Evolutionary conservation across 2,797 vertebrate species (phyloP).

Genomic region (Gymnoscopelus microlampas): DNA sequence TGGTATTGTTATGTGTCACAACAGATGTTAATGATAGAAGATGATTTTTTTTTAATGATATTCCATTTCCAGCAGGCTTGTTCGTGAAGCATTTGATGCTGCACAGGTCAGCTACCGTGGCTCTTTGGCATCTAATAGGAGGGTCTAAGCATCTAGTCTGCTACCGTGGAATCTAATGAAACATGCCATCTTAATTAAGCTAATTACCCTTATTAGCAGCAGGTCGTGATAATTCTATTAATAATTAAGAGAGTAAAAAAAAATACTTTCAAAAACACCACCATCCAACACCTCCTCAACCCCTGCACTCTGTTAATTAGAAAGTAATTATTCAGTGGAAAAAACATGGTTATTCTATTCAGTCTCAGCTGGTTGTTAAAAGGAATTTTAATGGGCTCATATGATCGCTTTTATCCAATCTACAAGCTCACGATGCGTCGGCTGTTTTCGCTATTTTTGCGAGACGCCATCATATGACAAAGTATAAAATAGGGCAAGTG

Average conservation of each 20-base stretch:
- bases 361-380: neutral
- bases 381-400: neutral
- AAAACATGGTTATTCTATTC: neutral
- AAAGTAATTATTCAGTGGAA: slow-evolving; percentile 2
- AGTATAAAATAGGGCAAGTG: no score
- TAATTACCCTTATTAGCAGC: slow-evolving; percentile 67
- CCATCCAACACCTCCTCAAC: slow-evolving; percentile 17
- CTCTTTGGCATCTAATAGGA: neutral
- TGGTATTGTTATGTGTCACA: neutral
- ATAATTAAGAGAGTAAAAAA: slow-evolving; percentile 57
- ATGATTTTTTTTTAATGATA: neutral
- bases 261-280: slow-evolving; percentile 43
- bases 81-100: neutral
- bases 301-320: neutral
- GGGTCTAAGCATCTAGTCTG: slow-evolving; percentile 12
- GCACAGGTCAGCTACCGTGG: neutral
- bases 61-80: neutral
- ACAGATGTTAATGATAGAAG: neutral
- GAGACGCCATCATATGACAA: no score
- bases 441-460: no score
- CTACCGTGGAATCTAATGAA: slow-evolving; percentile 52
- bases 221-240: slow-evolving; percentile 59
- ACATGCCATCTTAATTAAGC: slow-evolving; percentile 61
- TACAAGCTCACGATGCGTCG: no score
- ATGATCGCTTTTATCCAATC: no score